Evolutionary conservation across 2,888 invertebrate species (phyloP), one percentile per base, ranked within the genome.

Genomic region (Dascillus cervinus): DNA sequence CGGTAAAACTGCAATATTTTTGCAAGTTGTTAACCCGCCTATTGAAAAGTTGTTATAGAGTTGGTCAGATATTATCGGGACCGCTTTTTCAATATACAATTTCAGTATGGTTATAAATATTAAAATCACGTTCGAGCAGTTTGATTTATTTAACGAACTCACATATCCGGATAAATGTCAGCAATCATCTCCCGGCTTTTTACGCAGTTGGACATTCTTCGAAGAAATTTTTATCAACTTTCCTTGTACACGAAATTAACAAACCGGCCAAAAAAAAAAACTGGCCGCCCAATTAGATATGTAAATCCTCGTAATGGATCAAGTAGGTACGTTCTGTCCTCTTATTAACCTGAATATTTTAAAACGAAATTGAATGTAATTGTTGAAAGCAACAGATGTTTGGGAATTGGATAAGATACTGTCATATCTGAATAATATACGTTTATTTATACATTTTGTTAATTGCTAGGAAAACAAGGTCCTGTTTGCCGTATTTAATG

Each of bases 101-200:
- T 55, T 55, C 49, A 42, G 43, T 40, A 50, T 17, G 5, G 53
- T 55, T 55, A 58, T 57, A 58, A 58, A 57, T 57, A 58, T 58
- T 53, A 54, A 56, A 45, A 40, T 47, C 41, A 43, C 34, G 44
- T 44, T 44, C 41, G 45, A 39, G 42, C 52, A 38, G 50, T 52
- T 56, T 58, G 56, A 58, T 58, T 58, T 56, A 56, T 55, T 43
- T 55, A 55, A 53, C 51, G 52, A 52, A 50, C 47, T 39, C 47
- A 38, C 47, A 52, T 50, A 54, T 50, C 49, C 48, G 50, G 44
- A 47, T 50, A 49, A 52, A 49, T n/a, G n/a, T n/a, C n/a, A n/a
- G n/a, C n/a, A n/a, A n/a, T n/a, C n/a, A n/a, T n/a, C n/a, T n/a
- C n/a, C n/a, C n/a, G n/a, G n/a, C n/a, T n/a, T n/a, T n/a, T n/a